Base-by-base conservation (phyloP, 2,888 invertebrate genomes). In the Pyrrhosoma nymphula region DNA sequence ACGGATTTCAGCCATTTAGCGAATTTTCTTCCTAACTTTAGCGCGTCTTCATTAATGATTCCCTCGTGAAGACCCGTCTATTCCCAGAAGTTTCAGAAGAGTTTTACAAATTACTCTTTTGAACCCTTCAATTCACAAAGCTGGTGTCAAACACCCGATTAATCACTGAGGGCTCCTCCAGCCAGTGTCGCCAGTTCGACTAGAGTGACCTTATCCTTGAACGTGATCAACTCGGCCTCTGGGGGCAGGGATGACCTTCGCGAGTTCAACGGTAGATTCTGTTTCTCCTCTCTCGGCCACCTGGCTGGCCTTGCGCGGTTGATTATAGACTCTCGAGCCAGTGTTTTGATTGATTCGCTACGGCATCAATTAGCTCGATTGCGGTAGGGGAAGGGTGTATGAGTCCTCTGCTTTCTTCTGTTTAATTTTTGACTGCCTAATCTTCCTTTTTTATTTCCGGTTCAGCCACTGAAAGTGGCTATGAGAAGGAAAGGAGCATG, bases 271-370 rank as follows among this genome's bases (percentile, higher is more conserved):
- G 82, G 82, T 35, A 4, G n/a, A 35, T 82, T 35, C 82, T 14
- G n/a, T 69, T 1, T 26, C 16, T 30, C 30, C 82, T 14, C 35
- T 82, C 35, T 12, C 12, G 16, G 82, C 18, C 82, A 82, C 82
- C 82, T 82, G 82, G 82, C 35, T 82, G 82, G 82, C 82, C 82
- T 82, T 82, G 82, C 82, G 82, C 35, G 3, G 82, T 35, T 26
- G 82, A 82, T 82, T 82, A 82, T 82, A 82, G 82, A n/a, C 35
- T 82, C 35, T 82, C 16, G 12, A 82, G 30, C 82, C 82, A 18
- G 82, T 35, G 35, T 35, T 82, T 82, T 82, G 82, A 82, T 82
- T 82, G 82, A 82, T 82, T 82, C 82, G 30, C 82, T n/a, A 82
- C 82, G 82, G 82, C 35, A 35, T 35, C 82, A 82, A 82, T 82